Conservation (phyloP, 2,888 invertebrate genomes). For the Nephrotoma guestfalica region DNA sequence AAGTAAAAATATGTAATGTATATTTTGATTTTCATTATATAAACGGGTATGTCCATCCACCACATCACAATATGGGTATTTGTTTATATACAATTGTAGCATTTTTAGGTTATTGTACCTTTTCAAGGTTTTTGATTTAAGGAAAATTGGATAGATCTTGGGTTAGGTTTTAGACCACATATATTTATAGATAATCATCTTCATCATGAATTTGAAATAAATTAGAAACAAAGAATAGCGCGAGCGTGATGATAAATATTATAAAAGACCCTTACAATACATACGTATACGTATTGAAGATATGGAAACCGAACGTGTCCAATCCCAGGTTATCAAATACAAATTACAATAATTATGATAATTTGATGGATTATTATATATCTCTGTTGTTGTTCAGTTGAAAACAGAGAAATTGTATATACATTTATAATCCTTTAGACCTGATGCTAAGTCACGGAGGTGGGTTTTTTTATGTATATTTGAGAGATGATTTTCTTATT, state of each 20-base stretch:
- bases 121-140: background rate
- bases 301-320: background rate
- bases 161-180: background rate
- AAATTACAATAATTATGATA: background rate
- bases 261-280: background rate
- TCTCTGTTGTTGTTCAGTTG: background rate
- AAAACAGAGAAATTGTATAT: background rate
- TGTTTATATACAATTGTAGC: background rate
- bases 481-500: background rate
- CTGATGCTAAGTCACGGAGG: background rate
- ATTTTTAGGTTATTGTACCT: background rate
- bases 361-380: background rate
- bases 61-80: background rate
- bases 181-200: background rate
- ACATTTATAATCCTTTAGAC: background rate
- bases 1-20: background rate
- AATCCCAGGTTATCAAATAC: background rate
- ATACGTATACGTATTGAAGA: background rate
- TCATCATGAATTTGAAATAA: background rate
- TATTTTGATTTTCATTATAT: background rate
- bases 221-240: background rate
- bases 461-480: background rate
- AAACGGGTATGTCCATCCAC: background rate
- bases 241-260: background rate
- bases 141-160: background rate